A percentile compares a stretch with the other conserved stretches of the same genome.
phyloP scores from a whole-genome alignment of 92 coral and sea anemone species.

The Umimayanthus chanpuru region DNA sequence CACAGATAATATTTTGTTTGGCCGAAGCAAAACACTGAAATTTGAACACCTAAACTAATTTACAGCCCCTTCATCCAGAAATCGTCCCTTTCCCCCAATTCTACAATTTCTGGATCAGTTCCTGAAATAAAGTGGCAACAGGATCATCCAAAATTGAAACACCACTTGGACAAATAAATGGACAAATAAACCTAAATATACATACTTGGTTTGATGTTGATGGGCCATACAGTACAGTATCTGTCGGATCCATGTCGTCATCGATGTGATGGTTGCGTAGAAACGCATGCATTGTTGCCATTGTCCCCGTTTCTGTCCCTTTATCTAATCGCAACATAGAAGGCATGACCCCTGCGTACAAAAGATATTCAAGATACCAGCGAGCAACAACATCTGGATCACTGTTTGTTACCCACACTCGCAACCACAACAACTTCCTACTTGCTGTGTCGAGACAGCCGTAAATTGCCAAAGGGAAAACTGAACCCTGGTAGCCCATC shows the following conservation, averaged over 20 bases:
- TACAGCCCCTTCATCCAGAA: too few species aligned
- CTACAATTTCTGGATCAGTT: too few species aligned
- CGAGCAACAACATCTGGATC: conserved; percentile 27
- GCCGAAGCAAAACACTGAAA: too few species aligned
- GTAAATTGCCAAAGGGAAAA: conserved; percentile 3
- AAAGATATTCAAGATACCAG: conserved; percentile 27
- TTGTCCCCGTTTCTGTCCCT: conserved; percentile 29
- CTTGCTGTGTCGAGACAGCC: conserved; percentile 33
- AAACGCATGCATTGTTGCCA: conserved; percentile 29
- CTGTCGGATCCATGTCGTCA: conserved; percentile 40
- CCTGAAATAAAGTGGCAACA: too few species aligned
- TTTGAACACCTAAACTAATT: too few species aligned
- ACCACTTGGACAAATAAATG: too few species aligned
- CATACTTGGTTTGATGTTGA: conserved; percentile 51
- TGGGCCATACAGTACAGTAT: conserved; percentile 48
- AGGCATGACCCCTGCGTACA: conserved; percentile 28
- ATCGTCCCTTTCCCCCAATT: too few species aligned
- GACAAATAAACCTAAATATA: too few species aligned
- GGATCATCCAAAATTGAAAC: too few species aligned
- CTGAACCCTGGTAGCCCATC: conserved; percentile 9
- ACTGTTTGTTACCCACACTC: conserved; percentile 26
- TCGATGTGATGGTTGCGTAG: conserved; percentile 33
- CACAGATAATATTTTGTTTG: too few species aligned
- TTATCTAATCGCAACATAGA: conserved; percentile 27
- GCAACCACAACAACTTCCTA: conserved; percentile 21